Base-by-base conservation (phyloP, 2,113 vertebrate genomes). In the Etia nguti region DNA sequence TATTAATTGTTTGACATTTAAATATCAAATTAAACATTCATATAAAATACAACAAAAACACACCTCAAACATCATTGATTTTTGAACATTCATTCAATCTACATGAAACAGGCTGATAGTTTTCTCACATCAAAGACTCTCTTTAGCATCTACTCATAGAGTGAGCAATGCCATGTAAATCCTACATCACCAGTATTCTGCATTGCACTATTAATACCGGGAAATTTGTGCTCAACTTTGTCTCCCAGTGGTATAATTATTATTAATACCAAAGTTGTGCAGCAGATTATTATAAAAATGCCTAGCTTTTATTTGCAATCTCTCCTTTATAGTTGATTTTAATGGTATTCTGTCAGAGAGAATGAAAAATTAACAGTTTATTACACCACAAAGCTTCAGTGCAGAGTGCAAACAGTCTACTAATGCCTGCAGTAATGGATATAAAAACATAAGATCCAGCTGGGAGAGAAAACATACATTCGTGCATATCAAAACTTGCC, bases 341-440 rank as follows among this genome's bases (percentile, higher is more conserved):
- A 93, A 96, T 95, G 89, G 92, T 94, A 92, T 92, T 94, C 93
- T 95, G 95, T 95, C 93, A 92, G 82, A 93, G 70, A 85, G 85
- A 89, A 81, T 93, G 92, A 94, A 91, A 93, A 93, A 95, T 93
- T 89, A 92, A 91, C 84, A 90, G 89, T 95, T 92, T 94, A 93
- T 95, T 92, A 93, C 75, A 62, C 82, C 65, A 79, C 80, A 79
- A 86, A 91, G 90, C 86, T 90, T 94, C 83, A 93, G 85, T 84
- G 90, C 89, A 91, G 90, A 93, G 92, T 83, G 89, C 93, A 95
- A 94, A 95, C 89, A 94, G 83, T 87, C 85, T 68, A 65, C 87
- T 95, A 93, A 95, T 93, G 94, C 91, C 89, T 85, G 80, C 59
- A 57, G 92, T 95, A 94, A 95, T 95, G 93, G 93, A 89, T 91